Conservation (phyloP, 53 echinoderm and acorn worm genomes). For the Echinarachnius parma region DNA sequence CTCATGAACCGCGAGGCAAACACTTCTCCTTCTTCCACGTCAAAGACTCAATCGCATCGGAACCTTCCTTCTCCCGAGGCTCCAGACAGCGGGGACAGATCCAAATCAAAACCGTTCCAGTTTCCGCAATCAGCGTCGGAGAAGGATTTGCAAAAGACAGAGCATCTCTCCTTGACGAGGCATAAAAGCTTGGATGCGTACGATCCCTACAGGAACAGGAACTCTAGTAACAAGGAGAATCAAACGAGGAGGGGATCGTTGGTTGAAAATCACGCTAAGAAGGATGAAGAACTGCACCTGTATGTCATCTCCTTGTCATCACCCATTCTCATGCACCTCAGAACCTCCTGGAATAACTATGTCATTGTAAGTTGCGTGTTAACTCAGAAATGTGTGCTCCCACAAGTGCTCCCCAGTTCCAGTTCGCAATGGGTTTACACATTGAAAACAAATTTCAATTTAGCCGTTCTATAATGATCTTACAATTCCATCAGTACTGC, state of each 20-base stretch:
- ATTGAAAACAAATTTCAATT: too few species aligned
- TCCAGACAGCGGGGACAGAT: constrained; percentile 21
- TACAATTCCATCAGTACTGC: too few species aligned
- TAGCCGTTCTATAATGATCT: too few species aligned
- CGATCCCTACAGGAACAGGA: constrained; percentile 24
- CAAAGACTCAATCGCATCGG: constrained; percentile 24
- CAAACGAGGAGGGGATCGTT: constrained; percentile 19
- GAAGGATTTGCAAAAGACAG: constrained; percentile 18
- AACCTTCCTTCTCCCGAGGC: constrained; percentile 82
- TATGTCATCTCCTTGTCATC: constrained; percentile 84
- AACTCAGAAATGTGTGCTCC: too few species aligned
- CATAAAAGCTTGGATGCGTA: constrained; percentile 54
- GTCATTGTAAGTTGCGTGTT: constrained; percentile 74
- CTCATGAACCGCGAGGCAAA: constrained; percentile 53
- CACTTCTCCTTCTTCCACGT: constrained; percentile 28
- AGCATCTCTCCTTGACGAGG: constrained; percentile 23
- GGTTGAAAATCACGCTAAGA: constrained; percentile 41
- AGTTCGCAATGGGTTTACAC: too few species aligned
- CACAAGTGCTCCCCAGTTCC: too few species aligned
- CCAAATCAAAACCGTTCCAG: constrained; percentile 65
- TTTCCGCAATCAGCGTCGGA: constrained; percentile 56
- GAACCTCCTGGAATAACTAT: constrained; percentile 92
- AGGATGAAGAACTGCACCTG: constrained; percentile 68
- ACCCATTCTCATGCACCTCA: constrained; percentile 86
- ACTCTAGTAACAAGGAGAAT: constrained; percentile 11